Evolutionary conservation across 2,113 vertebrate species (phyloP).

Genomic region (Eolophus roseicapilla): DNA sequence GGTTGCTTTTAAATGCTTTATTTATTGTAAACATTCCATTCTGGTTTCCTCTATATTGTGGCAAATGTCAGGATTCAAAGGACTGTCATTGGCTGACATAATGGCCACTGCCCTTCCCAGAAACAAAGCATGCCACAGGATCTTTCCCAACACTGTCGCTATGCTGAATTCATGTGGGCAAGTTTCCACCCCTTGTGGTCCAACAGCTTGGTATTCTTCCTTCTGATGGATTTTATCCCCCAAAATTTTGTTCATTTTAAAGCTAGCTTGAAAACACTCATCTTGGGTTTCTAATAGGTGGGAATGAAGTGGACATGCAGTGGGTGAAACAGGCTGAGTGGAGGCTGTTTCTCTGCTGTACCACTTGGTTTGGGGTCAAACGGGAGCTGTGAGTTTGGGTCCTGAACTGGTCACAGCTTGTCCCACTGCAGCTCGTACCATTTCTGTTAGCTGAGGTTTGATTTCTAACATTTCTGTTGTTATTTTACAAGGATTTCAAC

Average conservation of each 20-base stretch:
- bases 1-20: neutral
- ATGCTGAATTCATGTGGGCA: neutral
- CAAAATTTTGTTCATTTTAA: neutral
- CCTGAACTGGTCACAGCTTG: neutral
- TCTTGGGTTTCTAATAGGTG: neutral
- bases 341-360: neutral
- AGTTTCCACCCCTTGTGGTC: neutral
- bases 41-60: neutral
- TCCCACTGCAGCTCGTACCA: neutral
- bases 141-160: neutral
- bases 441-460: neutral
- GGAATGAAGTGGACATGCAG: neutral
- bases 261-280: neutral
- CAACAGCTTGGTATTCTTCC: neutral
- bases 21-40: neutral
- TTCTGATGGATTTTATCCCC: neutral
- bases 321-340: neutral
- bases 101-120: neutral
- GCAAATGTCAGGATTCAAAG: constrained; percentile 15
- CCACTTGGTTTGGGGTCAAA: neutral
- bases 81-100: neutral
- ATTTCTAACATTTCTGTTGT: neutral
- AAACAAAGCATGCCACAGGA: neutral
- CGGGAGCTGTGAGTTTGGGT: neutral
- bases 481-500: neutral